Evolutionary conservation across 2,888 invertebrate genomes (phyloP), one percentile per base, ranked within the genome.

Genomic region (Orchestes rusci): DNA sequence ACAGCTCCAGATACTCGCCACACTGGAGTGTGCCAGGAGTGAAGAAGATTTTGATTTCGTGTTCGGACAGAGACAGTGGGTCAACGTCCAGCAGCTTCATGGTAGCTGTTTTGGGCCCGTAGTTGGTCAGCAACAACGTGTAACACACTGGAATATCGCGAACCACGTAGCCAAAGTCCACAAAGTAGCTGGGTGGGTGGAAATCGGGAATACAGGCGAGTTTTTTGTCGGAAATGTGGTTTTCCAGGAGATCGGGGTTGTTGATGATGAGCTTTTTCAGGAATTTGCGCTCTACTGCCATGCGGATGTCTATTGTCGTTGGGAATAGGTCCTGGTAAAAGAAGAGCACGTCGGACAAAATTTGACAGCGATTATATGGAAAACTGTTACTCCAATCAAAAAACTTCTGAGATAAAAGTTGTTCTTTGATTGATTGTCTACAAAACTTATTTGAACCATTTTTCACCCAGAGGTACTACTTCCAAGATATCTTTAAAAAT

Each of bases 91-190:
- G 53, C 23, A 77, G 59, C 58, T 67, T 68, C 4, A 77, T 49
- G 34, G 70, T 70, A 1, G 68, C 69, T 16, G 59, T 56, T 35
- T 69, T 68, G 2, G 77, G 75, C 1, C 79, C 77, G 53, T 76
- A 77, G 59, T 79, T 79, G 29, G 70, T 63, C 27, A 77, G 58
- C 36, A 70, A 68, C 2, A 72, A 61, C 10, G 67, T 66, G 48
- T 71, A 71, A 52, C 71, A 69, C 4, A 70, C 69, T 61, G 71
- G 59, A 39, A 64, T 58, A 12, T 65, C 66, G 16, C 74, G 69
- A 16, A 75, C 68, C 1, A 79, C 73, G 31, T 73, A 73, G 13
- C 76, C 76, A 53, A 74, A 74, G 57, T 79, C 76, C 54, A 79
- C 65, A 4, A 72, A 54, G 53, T 79, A 80, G 2, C 74, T 67